Evolutionary conservation across 1,140 invertebrate species (phyloP).

Genomic region (Drosophila virilis): DNA sequence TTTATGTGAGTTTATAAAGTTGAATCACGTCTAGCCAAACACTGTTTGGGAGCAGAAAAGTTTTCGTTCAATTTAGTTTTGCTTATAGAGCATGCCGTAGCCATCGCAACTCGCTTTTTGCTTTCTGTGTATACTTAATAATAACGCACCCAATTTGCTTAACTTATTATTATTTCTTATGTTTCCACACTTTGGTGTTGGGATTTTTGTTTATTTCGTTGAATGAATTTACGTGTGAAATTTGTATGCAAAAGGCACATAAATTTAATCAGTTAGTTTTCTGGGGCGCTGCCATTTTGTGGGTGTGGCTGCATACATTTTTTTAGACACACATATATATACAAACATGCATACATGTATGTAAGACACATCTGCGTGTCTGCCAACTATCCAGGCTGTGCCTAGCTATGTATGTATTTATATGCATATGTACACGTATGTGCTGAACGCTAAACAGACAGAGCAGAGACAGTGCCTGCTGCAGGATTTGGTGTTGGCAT

Average conservation of each 20-base stretch:
- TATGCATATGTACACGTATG: conserved; percentile 4
- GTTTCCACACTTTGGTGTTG: neutral
- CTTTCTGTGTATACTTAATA: neutral
- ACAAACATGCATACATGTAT: conserved; percentile 10
- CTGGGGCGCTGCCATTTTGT: conserved; percentile 14
- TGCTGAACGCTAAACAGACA: conserved; percentile 21
- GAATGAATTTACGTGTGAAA: conserved; percentile 35
- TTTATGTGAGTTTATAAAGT: no score
- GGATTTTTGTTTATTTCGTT: conserved; percentile 8
- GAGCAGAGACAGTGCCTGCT: neutral
- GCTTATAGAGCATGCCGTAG: neutral
- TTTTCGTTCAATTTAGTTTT: no score
- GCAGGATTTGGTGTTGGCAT: conserved; percentile 7
- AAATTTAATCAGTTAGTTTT: conserved; percentile 72
- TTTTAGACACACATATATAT: neutral
- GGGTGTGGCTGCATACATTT: conserved; percentile 29
- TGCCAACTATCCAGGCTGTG: conserved; percentile 44
- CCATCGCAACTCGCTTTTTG: neutral
- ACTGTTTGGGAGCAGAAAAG: no score
- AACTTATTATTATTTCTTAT: conserved; percentile 2
- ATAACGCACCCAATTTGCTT: conserved; percentile 23
- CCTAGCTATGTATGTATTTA: conserved; percentile 24
- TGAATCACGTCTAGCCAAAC: no score
- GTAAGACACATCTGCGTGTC: conserved; percentile 25
- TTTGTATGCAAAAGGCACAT: conserved; percentile 68